phyloP scores from a whole-genome alignment of 2,113 vertebrate genomes.

The Platycercus adscitus region DNA sequence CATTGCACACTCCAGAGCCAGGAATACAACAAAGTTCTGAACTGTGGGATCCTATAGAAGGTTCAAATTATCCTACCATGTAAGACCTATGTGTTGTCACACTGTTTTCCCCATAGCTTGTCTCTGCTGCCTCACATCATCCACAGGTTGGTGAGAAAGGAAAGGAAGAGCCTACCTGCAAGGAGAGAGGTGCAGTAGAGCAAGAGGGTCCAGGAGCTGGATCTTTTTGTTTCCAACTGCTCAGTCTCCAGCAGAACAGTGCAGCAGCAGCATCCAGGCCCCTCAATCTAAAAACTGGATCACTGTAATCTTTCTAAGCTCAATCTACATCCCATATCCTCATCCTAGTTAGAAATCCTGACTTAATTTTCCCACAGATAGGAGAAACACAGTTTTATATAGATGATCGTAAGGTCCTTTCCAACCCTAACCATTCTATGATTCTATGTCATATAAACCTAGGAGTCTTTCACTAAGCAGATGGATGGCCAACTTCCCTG shows the following conservation, averaged over 20 bases:
- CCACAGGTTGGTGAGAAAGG: neutral
- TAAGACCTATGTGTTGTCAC: neutral
- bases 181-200: neutral
- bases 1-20: neutral
- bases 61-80: neutral
- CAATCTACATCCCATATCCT: neutral
- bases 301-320: neutral
- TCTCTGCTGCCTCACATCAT: neutral
- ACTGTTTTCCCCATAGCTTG: neutral
- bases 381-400: neutral
- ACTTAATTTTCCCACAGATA: slow-evolving; percentile 21
- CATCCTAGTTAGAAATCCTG: neutral
- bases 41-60: neutral
- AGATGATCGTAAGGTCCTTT: neutral
- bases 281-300: neutral
- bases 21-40: neutral
- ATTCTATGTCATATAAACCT: neutral
- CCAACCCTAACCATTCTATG: neutral
- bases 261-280: neutral
- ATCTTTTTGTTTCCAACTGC: neutral
- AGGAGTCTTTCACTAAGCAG: neutral
- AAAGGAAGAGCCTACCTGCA: neutral
- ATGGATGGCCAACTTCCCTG: neutral
- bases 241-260: neutral
- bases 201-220: neutral